phyloP scores from a whole-genome alignment of 2,888 invertebrate genomes.

The Aromia moschata region DNA sequence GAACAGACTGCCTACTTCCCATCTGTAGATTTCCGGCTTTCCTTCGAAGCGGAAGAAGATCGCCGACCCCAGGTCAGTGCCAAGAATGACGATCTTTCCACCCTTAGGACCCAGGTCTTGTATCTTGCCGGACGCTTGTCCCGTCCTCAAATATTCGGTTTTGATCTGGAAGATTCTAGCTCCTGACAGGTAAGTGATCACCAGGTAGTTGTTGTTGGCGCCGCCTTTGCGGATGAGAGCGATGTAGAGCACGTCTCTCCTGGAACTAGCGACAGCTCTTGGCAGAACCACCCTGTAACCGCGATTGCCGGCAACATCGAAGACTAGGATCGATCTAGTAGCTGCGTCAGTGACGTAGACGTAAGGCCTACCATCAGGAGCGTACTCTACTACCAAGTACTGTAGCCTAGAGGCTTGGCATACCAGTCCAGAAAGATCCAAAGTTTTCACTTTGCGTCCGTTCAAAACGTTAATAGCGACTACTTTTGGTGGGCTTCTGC shows the following conservation, averaged over 20 bases:
- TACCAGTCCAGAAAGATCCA: conserved; percentile 70
- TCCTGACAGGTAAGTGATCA: conserved; percentile 73
- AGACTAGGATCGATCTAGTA: conserved; percentile 73
- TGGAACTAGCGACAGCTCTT: conserved; percentile 65
- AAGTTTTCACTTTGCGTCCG: conserved; percentile 70
- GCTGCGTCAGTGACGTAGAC: conserved; percentile 77
- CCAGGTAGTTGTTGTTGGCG: conserved; percentile 68
- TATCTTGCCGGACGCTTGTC: conserved; percentile 65
- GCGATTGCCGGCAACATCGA: conserved; percentile 70
- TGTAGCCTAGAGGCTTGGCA: conserved; percentile 71
- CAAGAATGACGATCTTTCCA: conserved; percentile 68
- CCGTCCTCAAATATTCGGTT: conserved; percentile 70
- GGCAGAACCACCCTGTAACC: conserved; percentile 74
- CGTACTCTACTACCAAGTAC: conserved; percentile 75
- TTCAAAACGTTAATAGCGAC: conserved; percentile 48
- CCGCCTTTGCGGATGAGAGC: conserved; percentile 67
- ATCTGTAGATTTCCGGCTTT: conserved; percentile 68
- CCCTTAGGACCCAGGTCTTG: conserved; percentile 69
- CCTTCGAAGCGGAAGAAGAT: conserved; percentile 70
- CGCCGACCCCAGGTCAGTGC: conserved; percentile 70
- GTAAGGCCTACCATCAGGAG: conserved; percentile 69
- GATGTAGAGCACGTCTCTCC: conserved; percentile 73
- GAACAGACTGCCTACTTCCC: conserved; percentile 67
- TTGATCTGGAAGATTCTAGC: conserved; percentile 71
- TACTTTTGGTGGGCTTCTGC: conserved; percentile 75